Percentiles rank a stretch among this genome's conserved stretches.
Conservation (phyloP, 2,888 invertebrate species). For the Luffia ferchaultella region DNA sequence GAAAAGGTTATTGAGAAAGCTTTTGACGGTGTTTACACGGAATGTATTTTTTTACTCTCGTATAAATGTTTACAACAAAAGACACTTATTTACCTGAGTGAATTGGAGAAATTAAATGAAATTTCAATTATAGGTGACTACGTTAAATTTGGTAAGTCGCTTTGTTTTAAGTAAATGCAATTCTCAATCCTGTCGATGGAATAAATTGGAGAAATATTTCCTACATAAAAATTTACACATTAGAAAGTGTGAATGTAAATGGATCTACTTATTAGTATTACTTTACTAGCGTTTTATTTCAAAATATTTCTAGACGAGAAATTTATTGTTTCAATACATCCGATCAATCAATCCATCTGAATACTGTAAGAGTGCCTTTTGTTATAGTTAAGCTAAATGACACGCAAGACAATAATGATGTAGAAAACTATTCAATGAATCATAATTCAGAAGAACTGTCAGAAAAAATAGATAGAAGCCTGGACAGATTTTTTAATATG, state of each 20-base stretch:
- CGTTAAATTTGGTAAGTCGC: constrained; percentile 58
- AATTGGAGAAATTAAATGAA: constrained; percentile 57
- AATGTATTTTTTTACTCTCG: constrained; percentile 65
- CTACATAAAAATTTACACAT: no score
- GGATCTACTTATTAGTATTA: no score
- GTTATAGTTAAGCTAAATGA: constrained; percentile 35
- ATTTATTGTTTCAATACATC: no score
- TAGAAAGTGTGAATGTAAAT: no score
- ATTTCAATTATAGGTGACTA: constrained; percentile 63
- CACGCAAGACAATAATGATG: constrained; percentile 11
- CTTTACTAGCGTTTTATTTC: no score
- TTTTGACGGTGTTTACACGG: constrained; percentile 57
- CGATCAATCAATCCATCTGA: no score
- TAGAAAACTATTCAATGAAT: constrained; percentile 15
- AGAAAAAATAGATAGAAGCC: constrained; percentile 53
- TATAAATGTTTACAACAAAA: constrained; percentile 66
- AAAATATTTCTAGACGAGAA: no score
- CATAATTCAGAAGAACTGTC: constrained; percentile 34
- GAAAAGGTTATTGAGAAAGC: constrained; percentile 27
- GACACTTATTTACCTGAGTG: constrained; percentile 62
- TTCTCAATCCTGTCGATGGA: no score
- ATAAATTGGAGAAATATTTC: no score
- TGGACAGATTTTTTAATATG: constrained; percentile 65
- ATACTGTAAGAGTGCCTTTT: no score
- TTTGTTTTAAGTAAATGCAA: no score